These are phyloP conservation scores for Trichonephila clavata DNA, from an alignment of 1,140 invertebrate species.

Conservation along the genomic window DNA sequence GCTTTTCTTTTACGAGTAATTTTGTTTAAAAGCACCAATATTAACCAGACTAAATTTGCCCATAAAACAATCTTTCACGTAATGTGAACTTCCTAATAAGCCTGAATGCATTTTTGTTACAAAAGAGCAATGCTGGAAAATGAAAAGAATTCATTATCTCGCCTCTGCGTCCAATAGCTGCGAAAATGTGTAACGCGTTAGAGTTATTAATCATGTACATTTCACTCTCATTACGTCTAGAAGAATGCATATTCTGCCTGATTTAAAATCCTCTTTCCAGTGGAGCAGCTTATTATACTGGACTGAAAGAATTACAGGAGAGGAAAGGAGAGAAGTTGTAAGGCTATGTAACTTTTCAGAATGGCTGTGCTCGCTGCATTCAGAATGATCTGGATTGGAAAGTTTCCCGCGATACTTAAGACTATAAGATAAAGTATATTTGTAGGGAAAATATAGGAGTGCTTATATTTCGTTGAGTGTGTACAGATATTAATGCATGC, in stretches of 20 bases:
- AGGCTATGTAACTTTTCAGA: background rate
- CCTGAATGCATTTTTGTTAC: background rate
- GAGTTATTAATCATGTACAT: conserved; percentile 43
- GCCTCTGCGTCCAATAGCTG: background rate
- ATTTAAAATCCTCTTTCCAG: conserved; percentile 40
- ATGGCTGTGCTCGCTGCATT: background rate
- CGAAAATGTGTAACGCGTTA: background rate
- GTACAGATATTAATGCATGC: too few relatives aligned
- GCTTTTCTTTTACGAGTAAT: too few relatives aligned
- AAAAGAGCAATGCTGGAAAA: background rate
- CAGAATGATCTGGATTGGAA: background rate
- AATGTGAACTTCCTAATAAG: background rate
- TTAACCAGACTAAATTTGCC: too few relatives aligned
- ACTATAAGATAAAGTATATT: too few relatives aligned
- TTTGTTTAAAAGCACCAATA: too few relatives aligned
- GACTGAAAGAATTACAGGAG: background rate
- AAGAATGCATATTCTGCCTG: conserved; percentile 32
- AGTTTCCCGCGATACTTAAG: background rate
- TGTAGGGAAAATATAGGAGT: too few relatives aligned
- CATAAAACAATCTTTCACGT: background rate
- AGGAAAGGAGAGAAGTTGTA: background rate
- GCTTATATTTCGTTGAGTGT: too few relatives aligned
- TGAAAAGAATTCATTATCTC: conserved; percentile 6
- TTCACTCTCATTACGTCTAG: conserved; percentile 30
- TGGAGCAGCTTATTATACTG: conserved; percentile 16